Conservation (phyloP, 2,797 vertebrate species). For the Kryptolebias ocellatus region DNA sequence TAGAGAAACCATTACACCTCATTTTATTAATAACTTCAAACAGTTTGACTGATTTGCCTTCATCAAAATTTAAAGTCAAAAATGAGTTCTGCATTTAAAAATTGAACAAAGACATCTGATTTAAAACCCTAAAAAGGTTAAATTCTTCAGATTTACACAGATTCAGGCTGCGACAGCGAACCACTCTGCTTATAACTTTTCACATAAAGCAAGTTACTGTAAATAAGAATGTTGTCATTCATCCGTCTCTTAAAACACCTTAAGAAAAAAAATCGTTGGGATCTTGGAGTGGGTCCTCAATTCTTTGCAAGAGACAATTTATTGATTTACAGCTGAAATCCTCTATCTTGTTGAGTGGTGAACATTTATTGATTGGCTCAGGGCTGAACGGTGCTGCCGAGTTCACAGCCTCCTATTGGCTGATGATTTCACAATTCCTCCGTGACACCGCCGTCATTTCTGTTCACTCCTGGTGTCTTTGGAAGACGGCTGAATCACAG, state of each 20-base stretch:
- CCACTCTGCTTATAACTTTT: constrained; percentile 11
- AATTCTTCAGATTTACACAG: no score
- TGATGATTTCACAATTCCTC: constrained; percentile 8
- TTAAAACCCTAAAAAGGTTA: no score
- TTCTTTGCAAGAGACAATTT: constrained; percentile 19
- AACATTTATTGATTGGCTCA: constrained; percentile 38
- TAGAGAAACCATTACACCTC: no score
- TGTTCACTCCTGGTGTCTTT: neutral
- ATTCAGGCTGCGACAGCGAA: no score
- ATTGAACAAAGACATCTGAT: no score
- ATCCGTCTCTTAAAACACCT: constrained; percentile 27
- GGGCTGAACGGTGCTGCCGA: constrained; percentile 8
- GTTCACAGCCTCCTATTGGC: constrained; percentile 12
- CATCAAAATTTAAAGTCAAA: no score
- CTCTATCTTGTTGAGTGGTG: constrained; percentile 29
- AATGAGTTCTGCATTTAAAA: no score
- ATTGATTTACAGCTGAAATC: constrained; percentile 42
- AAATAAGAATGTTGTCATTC: constrained; percentile 27
- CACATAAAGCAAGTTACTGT: constrained; percentile 8
- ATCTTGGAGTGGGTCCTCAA: constrained; percentile 24
- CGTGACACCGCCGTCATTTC: neutral
- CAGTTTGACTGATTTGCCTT: no score
- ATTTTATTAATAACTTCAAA: no score
- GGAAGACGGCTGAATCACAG: neutral
- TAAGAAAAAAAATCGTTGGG: constrained; percentile 23